phyloP scores from a whole-genome alignment of 2,113 vertebrate species.

The Poeciliopsis occidentalis region DNA sequence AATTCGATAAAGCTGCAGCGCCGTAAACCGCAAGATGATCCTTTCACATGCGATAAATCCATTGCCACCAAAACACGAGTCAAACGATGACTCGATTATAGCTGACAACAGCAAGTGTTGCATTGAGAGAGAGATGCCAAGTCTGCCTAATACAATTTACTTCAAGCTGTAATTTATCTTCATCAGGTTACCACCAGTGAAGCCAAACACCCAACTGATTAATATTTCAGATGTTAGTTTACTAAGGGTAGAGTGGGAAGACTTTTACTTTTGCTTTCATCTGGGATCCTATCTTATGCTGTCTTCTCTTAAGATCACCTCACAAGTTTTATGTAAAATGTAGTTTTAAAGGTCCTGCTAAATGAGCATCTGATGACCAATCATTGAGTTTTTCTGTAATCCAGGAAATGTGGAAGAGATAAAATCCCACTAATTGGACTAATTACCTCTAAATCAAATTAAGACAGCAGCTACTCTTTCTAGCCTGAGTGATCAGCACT shows the following conservation, averaged over 20 bases:
- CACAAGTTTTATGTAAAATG: background rate
- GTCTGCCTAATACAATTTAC: slow-evolving; percentile 37
- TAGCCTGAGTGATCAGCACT: too few relatives aligned
- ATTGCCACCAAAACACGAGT: slow-evolving; percentile 21
- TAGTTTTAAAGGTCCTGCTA: background rate
- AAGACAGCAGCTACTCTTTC: too few relatives aligned
- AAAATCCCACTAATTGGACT: background rate
- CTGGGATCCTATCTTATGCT: background rate
- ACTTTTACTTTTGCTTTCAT: background rate
- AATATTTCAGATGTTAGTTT: slow-evolving; percentile 23
- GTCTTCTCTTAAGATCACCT: background rate
- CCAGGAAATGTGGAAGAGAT: background rate
- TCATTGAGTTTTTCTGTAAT: background rate
- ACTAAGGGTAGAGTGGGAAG: slow-evolving; percentile 28
- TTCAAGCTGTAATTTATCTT: slow-evolving; percentile 54
- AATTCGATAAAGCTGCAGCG: slow-evolving; percentile 32
- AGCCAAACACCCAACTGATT: slow-evolving; percentile 36
- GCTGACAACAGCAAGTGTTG: slow-evolving; percentile 30
- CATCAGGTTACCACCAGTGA: slow-evolving; percentile 27
- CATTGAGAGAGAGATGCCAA: slow-evolving; percentile 41
- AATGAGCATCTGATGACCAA: background rate
- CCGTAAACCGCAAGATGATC: slow-evolving; percentile 7
- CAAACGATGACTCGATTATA: slow-evolving; percentile 42
- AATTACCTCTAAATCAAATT: too few relatives aligned
- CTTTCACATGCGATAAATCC: slow-evolving; percentile 36